Conservation (phyloP, 2,888 invertebrate genomes). For the Noctua fimbriata region DNA sequence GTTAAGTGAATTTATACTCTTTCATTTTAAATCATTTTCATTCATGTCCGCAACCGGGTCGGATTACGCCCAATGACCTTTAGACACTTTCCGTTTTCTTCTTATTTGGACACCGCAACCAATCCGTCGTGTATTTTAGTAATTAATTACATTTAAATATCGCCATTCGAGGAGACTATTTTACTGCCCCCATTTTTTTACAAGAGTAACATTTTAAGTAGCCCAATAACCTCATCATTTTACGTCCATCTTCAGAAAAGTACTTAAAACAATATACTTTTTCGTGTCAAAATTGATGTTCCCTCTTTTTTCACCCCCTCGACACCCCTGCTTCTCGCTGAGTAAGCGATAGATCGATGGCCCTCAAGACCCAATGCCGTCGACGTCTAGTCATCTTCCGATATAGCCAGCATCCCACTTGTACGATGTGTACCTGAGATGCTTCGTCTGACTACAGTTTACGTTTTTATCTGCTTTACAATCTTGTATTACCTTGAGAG, state of each 20-base stretch:
- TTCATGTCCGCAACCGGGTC: too few relatives aligned
- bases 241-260: background rate
- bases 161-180: background rate
- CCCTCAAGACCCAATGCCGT: constrained; percentile 53
- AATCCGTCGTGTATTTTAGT: background rate
- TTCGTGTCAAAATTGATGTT: background rate
- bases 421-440: constrained; percentile 11
- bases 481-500: constrained; percentile 15
- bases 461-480: constrained; percentile 11
- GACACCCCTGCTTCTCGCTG: constrained; percentile 53
- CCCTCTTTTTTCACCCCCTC: background rate
- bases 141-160: background rate
- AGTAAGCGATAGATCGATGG: constrained; percentile 64
- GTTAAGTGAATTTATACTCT: too few relatives aligned
- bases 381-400: constrained; percentile 53
- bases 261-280: background rate
- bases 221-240: background rate
- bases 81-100: background rate
- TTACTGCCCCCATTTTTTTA: background rate
- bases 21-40: too few relatives aligned
- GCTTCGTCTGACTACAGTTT: background rate
- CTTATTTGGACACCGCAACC: background rate
- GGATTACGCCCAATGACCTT: too few relatives aligned
- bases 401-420: constrained; percentile 37
- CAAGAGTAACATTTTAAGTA: background rate